These are phyloP conservation scores for Dryas iulia DNA, from an alignment of 1,140 invertebrate genomes.

Conservation along the genomic window DNA sequence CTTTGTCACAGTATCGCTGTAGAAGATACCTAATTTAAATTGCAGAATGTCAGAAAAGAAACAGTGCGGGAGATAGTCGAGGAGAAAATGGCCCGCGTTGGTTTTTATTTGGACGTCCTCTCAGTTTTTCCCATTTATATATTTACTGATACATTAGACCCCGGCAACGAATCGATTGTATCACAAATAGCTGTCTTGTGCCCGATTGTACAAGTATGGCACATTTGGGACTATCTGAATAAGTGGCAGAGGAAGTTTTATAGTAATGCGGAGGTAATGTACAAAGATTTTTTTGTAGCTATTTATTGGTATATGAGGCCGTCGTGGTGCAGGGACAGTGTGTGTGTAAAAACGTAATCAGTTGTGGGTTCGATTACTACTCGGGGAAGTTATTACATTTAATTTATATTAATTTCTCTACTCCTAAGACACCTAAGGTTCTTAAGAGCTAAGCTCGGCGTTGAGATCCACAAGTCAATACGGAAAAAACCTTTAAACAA, in stretches of 20 bases:
- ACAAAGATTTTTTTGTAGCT: neutral
- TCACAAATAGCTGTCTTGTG: conserved; percentile 50
- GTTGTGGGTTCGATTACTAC: no score
- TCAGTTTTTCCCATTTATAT: conserved; percentile 65
- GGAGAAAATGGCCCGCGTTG: conserved; percentile 62
- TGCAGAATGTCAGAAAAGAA: conserved; percentile 56
- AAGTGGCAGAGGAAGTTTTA: conserved; percentile 61
- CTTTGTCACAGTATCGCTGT: conserved; percentile 10
- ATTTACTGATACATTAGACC: conserved; percentile 61
- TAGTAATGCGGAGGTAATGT: conserved; percentile 50
- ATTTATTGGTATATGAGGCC: neutral
- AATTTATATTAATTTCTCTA: no score
- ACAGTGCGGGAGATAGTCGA: conserved; percentile 66
- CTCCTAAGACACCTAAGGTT: no score
- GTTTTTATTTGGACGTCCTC: conserved; percentile 67
- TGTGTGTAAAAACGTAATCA: no score
- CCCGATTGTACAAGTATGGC: conserved; percentile 66
- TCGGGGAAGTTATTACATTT: no score
- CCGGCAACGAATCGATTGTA: conserved; percentile 40
- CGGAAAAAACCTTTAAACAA: no score
- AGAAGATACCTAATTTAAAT: conserved; percentile 22
- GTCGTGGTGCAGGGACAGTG: no score
- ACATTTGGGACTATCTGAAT: conserved; percentile 60
- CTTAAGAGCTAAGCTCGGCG: no score
- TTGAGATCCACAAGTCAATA: no score